phyloP scores from a whole-genome alignment of 2,113 vertebrate genomes.

The Apeltes quadracus region DNA sequence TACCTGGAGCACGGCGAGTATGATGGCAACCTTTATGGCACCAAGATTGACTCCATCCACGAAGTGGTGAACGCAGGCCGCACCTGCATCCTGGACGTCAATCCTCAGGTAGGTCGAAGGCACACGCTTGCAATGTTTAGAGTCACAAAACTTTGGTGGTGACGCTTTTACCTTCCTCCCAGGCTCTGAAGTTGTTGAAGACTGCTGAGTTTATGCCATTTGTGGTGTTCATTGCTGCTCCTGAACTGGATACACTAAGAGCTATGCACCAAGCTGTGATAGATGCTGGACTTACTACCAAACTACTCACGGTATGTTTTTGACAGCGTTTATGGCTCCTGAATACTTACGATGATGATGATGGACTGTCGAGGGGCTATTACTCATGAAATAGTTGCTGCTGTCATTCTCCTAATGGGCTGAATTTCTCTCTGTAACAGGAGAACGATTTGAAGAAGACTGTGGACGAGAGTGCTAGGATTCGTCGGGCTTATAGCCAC shows the following conservation, averaged over 20 bases:
- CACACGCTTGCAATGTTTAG: background rate
- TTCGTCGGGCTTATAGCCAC: conserved; percentile 95
- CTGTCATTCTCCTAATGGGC: background rate
- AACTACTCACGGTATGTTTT: conserved; percentile 91
- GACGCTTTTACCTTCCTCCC: conserved; percentile 35
- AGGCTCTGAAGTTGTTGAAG: conserved; percentile 95
- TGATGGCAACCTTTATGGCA: conserved; percentile 97
- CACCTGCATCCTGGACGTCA: conserved; percentile 97
- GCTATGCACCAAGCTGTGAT: conserved; percentile 98
- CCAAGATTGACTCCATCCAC: conserved; percentile 97
- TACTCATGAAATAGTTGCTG: background rate
- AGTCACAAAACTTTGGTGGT: background rate
- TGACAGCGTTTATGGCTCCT: background rate
- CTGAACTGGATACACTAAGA: conserved; percentile 91
- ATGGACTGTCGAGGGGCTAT: background rate
- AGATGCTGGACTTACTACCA: conserved; percentile 96
- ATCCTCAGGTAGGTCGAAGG: conserved; percentile 87
- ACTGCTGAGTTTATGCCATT: conserved; percentile 99
- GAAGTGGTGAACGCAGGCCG: conserved; percentile 90
- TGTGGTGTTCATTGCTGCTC: conserved; percentile 96
- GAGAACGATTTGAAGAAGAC: conserved; percentile 98
- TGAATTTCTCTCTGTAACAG: conserved; percentile 68
- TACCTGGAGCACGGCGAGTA: conserved; percentile 98
- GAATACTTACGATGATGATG: background rate
- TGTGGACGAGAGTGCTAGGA: conserved; percentile 94